A percentile compares a stretch with the other conserved stretches of the same genome.
Conservation (phyloP, 2,888 invertebrate genomes). For the Caenorhabditis macrosperma region DNA sequence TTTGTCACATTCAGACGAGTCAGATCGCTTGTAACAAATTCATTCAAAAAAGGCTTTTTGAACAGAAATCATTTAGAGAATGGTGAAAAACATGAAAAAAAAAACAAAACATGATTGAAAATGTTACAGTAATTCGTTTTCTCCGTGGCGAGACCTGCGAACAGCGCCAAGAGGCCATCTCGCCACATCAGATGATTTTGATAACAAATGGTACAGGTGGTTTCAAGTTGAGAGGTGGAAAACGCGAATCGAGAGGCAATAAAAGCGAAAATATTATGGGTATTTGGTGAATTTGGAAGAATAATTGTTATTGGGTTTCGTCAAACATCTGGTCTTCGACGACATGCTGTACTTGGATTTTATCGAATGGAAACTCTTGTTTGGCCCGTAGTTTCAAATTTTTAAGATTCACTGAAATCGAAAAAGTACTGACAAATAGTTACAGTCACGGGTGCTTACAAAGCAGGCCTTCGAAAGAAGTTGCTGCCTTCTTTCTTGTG, state of each 20-base stretch:
- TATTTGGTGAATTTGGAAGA: neutral
- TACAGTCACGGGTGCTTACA: too few species aligned
- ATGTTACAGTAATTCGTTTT: too few species aligned
- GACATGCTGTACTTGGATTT: conserved; percentile 2
- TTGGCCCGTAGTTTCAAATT: conserved; percentile 4
- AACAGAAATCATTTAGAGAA: too few species aligned
- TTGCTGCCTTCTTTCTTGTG: conserved; percentile 24
- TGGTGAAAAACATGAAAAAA: neutral
- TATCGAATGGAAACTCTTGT: conserved; percentile 20
- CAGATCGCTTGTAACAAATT: too few species aligned
- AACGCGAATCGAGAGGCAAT: neutral
- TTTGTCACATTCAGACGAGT: neutral
- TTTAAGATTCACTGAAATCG: conserved; percentile 33
- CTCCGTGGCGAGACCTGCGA: too few species aligned
- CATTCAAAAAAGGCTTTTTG: too few species aligned
- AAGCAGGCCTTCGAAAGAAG: conserved; percentile 26
- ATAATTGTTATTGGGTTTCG: neutral
- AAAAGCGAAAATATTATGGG: neutral
- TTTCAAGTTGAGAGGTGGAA: conserved; percentile 1
- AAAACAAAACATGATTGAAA: neutral
- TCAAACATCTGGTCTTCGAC: neutral
- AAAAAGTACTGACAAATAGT: neutral
- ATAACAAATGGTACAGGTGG: conserved; percentile 5
- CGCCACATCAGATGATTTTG: neutral
- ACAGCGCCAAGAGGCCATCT: too few species aligned